Evolutionary conservation across 1,140 invertebrate genomes (phyloP).

Genomic region (Nephila pilipes): DNA sequence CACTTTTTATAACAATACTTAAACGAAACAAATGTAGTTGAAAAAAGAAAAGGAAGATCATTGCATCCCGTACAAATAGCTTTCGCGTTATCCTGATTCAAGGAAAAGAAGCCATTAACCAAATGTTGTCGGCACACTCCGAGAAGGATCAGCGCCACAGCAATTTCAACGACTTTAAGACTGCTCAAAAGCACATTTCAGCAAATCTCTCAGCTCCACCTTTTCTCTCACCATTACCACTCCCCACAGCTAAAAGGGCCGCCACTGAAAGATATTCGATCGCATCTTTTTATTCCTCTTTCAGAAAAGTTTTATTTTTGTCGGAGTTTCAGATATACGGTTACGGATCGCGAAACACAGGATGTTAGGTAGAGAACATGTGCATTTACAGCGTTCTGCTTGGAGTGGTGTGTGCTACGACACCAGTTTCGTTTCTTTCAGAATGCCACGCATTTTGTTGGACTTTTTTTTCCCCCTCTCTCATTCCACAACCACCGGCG

Average conservation of each 20-base stretch:
- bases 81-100: neutral
- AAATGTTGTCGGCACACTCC: neutral
- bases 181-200: neutral
- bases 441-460: neutral
- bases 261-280: neutral
- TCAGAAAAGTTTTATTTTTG: conserved; percentile 2
- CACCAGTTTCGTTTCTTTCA: neutral
- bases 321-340: conserved; percentile 24
- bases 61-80: neutral
- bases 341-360: conserved; percentile 32
- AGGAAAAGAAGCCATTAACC: neutral
- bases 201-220: neutral
- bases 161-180: neutral
- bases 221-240: neutral
- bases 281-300: neutral
- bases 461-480: neutral
- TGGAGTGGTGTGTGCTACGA: neutral
- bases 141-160: neutral
- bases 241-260: neutral
- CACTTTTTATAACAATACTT: too few species aligned
- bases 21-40: too few species aligned
- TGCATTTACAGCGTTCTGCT: conserved; percentile 11
- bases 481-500: neutral
- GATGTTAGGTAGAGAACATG: neutral
- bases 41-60: too few species aligned